Evolutionary conservation across 2,113 vertebrate genomes (phyloP), one percentile per base, ranked within the genome.

Genomic region (Hyaena hyaena): DNA sequence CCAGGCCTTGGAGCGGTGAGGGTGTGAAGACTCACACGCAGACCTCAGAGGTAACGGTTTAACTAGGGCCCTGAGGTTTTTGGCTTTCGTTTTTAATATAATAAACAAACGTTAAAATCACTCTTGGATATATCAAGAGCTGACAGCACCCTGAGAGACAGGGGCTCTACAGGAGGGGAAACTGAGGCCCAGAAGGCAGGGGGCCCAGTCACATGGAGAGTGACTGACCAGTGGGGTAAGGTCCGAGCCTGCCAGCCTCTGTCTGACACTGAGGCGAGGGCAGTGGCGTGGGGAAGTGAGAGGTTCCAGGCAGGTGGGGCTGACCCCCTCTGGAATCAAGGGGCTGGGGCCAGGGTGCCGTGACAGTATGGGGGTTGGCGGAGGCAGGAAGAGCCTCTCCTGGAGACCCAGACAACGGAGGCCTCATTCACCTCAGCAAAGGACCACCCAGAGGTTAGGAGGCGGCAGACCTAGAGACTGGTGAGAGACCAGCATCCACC

Each of bases 221-320:
- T 43, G 79, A 88, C 58, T 82, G 43, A 43, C 17, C 8, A 31
- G 31, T 4, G 6, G 61, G 68, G 4, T 63, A 50, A 84, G 76
- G 68, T 3, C 4, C 35, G 33, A 82, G 85, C 48, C 61, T 63
- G 65, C 65, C 53, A 74, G 65, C 4, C 10, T 77, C 69, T 21
- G 19, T 6, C 10, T 31, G 50, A 77, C 14, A 33, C 53, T 85
- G 33, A 68, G 16, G 74, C 39, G 66, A 48, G 0, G 31, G 26
- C 0, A 5, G 81, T 24, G 2, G 43, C 0, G 0, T 0, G 7
- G 10, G 68, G 48, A 45, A 48, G n/a, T 1, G 10, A 53, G 48
- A 74, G 61, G 48, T 26, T 19, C 74, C 77, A 82, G 77, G 35
- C 74, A 58, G 65, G 50, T 31, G 39, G 50, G 66, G 89, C 7